Base-by-base conservation (phyloP, 2,888 invertebrate genomes). In the Acrocyrtus sp. region DNA sequence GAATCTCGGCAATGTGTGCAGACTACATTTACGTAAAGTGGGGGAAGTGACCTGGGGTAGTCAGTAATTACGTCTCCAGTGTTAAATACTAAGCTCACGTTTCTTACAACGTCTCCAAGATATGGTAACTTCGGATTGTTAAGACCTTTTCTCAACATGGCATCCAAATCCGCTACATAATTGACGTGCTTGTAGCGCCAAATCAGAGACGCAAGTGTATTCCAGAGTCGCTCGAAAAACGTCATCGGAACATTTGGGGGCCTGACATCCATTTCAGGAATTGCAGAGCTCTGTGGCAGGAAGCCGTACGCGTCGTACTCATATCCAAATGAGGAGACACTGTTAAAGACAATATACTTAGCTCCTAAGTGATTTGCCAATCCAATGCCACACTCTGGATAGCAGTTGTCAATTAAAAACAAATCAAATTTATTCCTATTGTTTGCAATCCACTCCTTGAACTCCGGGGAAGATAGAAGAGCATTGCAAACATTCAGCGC, bases 361-460 rank as follows among this genome's bases (percentile, higher is more conserved):
- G 75, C 76, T 10, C 54, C 57, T 19, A 68, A 68, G 24, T 68
- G 72, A 51, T 76, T 48, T 1, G 70, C 72, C 1, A 79, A 17
- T 0, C 68, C 76, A 3, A 73, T 27, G 0, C 66, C 74, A 63
- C 79, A 79, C 21, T 78, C 79, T 19, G 72, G 34, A 21, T 73
- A 62, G 10, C 73, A 65, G 12, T 66, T 72, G 45, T 77, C 79
- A 1, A 76, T 58, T 10, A 78, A 65, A 15, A 78, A 47, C 12
- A 78, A 24, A 27, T 79, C 77, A 39, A 68, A 53, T 12, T 57
- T 43, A 0, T 19, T 34, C n/a, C n/a, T n/a, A 15, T 66, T 69
- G 8, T 65, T 45, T 2, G 24, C 17, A 6, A n/a, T n/a, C n/a
- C 22, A 72, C 3, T 63, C 53, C n/a, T 34, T 5, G 12, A 34